These are phyloP conservation scores for Calyptommatus sinebrachiatus DNA, from an alignment of 2,113 vertebrate species.

Conservation along the genomic window DNA sequence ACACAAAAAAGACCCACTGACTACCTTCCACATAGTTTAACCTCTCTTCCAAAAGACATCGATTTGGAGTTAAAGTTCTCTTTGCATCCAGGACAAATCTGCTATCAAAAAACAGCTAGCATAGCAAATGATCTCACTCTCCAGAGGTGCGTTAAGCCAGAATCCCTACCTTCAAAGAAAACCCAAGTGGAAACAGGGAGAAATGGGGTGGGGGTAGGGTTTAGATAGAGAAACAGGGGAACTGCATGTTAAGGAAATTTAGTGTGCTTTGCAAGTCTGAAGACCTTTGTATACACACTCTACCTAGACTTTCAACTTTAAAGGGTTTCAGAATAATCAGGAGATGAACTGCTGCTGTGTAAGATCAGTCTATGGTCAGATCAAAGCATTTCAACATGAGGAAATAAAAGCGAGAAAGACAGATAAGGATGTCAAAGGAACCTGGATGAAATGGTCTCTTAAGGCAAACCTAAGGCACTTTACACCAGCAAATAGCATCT, in stretches of 20 bases:
- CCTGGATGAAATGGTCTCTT: too few species aligned
- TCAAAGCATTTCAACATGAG: neutral
- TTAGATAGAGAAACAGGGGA: neutral
- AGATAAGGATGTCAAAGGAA: neutral
- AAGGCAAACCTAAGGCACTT: too few species aligned
- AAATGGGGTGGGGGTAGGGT: neutral
- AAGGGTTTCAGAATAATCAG: neutral
- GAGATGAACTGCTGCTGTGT: neutral
- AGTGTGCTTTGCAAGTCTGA: neutral
- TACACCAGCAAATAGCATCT: too few species aligned
- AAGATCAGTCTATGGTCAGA: neutral
- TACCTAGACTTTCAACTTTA: neutral
- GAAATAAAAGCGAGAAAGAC: neutral
- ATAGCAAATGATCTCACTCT: neutral
- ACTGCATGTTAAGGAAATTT: neutral
- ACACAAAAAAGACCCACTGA: constrained; percentile 41
- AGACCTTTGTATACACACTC: neutral
- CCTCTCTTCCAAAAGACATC: constrained; percentile 23
- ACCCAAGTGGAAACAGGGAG: neutral
- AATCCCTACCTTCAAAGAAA: neutral
- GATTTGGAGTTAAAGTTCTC: constrained; percentile 32
- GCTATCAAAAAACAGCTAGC: constrained; percentile 3
- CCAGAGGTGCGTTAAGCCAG: neutral
- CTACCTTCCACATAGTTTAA: constrained; percentile 8
- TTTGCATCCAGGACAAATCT: neutral